Conservation (phyloP, 2,797 vertebrate species). For the Liparis tanakae region DNA sequence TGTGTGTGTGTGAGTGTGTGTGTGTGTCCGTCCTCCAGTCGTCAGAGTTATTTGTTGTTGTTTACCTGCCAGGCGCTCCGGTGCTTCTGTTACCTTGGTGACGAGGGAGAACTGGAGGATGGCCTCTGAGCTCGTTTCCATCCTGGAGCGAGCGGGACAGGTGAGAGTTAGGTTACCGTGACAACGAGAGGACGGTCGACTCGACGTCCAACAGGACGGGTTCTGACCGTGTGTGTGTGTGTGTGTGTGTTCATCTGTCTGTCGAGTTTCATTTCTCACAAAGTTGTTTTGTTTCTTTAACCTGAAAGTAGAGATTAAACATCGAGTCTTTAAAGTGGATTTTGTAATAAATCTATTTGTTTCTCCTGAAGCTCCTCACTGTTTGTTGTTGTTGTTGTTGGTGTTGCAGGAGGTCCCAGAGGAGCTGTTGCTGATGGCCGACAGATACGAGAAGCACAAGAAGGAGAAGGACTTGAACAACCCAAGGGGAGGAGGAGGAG, state of each 20-base stretch:
- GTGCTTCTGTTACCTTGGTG: slow-evolving; percentile 89
- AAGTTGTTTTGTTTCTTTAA: no score
- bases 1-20: no score
- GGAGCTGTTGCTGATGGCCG: slow-evolving; percentile 90
- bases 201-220: no score
- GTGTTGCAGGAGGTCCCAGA: slow-evolving; percentile 88
- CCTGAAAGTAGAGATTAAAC: no score
- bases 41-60: neutral
- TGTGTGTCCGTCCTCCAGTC: neutral
- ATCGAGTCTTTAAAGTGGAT: no score
- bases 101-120: slow-evolving; percentile 91
- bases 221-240: no score
- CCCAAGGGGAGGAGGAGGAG: slow-evolving; percentile 35
- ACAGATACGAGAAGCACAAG: slow-evolving; percentile 89
- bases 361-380: no score
- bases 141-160: slow-evolving; percentile 92
- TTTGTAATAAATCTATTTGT: no score
- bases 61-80: slow-evolving; percentile 82
- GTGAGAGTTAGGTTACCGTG: slow-evolving; percentile 66
- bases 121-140: slow-evolving; percentile 90
- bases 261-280: no score
- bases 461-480: slow-evolving; percentile 62
- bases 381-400: no score
- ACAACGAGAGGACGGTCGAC: no score
- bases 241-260: no score